Base-by-base conservation (phyloP, 1,140 invertebrate genomes). In the Cardiocondyla obscurior region DNA sequence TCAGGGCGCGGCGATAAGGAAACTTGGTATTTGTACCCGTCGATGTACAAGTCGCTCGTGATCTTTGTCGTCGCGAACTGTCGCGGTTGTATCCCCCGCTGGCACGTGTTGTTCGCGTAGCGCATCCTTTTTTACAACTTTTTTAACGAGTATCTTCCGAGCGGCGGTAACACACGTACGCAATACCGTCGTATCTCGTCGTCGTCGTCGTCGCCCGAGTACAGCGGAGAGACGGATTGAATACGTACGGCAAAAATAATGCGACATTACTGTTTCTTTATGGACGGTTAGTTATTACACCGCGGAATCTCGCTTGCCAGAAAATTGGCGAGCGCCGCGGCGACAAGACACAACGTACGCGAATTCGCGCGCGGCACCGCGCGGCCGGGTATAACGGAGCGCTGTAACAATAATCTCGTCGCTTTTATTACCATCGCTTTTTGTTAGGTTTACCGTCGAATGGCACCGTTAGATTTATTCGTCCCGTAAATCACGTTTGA, bases 351-450 rank as follows among this genome's bases (percentile, higher is more conserved):
- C 62, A 69, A 25, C 7, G 44, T 60, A 84, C 16, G 44, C 16
- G 84, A 84, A 79, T 22, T 46, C 10, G 44, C 36, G 28, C n/a
- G 22, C 53, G 28, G 12, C 22, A 6, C 57, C 28, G n/a, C 28
- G n/a, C 30, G 28, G 58, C 58, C 64, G 64, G 36, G 51, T 51
- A 39, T 81, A 55, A 64, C 33, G 51, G n/a, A n/a, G 22, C 28
- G 65, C 51, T 73, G 64, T 73, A 72, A 72, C 67, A 55, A 72
- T 81, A 81, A 81, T 81, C 67, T 73, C 77, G 77, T 73, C 51
- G 49, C 44, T 72, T 70, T 70, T 81, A 70, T 81, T 81, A 72
- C 55, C 67, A 28, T 7, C 8, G 74, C 60, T 77, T 67, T 77
- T 77, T 77, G 46, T 77, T 53, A 53, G 46, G 0, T 51, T 67